phyloP scores from a whole-genome alignment of 2,113 vertebrate species.

The Chaetorhynchus papuensis region DNA sequence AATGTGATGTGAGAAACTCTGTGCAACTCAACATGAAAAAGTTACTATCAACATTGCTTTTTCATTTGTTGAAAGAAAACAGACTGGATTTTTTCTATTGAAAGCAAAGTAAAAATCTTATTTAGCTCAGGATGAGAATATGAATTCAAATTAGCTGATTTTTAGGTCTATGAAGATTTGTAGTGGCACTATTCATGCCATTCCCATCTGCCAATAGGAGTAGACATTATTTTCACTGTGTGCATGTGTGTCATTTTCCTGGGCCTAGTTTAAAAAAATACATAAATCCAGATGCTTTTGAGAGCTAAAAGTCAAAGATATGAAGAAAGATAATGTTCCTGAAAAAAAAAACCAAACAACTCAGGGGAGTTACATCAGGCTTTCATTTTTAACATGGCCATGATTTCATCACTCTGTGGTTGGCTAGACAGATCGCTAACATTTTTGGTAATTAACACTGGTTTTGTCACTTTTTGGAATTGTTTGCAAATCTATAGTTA shows the following conservation, averaged over 20 bases:
- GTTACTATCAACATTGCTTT: neutral
- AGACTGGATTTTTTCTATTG: neutral
- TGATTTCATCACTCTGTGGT: conserved; percentile 41
- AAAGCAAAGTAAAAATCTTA: neutral
- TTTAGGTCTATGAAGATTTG: neutral
- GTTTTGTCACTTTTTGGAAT: conserved; percentile 47
- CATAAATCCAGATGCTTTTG: neutral
- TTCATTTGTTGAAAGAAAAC: neutral
- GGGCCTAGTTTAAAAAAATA: neutral
- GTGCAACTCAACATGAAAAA: neutral
- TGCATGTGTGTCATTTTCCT: neutral
- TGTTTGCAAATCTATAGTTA: conserved; percentile 61
- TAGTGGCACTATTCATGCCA: neutral
- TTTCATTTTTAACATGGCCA: conserved; percentile 37
- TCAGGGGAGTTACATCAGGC: neutral
- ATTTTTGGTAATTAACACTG: conserved; percentile 43
- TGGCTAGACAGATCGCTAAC: neutral
- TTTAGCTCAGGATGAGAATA: neutral
- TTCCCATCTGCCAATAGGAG: neutral
- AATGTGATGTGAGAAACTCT: neutral
- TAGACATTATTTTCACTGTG: neutral
- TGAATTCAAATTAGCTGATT: neutral
- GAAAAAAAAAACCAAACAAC: neutral
- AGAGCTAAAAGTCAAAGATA: neutral
- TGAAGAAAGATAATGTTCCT: neutral